Conservation (phyloP, 1,140 invertebrate species). For the Lepidostoma basale region DNA sequence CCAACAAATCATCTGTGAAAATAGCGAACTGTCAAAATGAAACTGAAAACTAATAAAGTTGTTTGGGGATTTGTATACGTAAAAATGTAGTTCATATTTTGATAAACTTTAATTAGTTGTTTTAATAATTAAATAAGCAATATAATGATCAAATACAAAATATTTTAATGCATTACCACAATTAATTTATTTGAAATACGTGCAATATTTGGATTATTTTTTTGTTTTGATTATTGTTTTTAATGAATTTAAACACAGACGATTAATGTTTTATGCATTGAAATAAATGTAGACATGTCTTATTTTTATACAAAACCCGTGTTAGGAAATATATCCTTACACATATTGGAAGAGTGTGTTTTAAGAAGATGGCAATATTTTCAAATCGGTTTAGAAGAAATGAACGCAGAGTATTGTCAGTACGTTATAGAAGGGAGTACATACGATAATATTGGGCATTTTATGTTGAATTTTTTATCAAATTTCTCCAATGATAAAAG, state of each 20-base stretch:
- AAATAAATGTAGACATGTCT: constrained; percentile 25
- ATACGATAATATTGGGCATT: constrained; percentile 65
- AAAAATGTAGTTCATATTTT: too few relatives aligned
- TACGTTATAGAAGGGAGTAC: constrained; percentile 64
- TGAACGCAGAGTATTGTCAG: constrained; percentile 48
- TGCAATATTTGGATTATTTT: too few relatives aligned
- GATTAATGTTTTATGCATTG: neutral
- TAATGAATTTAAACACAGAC: neutral
- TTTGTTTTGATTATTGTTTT: too few relatives aligned
- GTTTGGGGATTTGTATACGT: too few relatives aligned
- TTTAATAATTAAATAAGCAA: too few relatives aligned
- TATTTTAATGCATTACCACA: too few relatives aligned
- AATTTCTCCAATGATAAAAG: constrained; percentile 48
- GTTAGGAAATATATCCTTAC: constrained; percentile 35
- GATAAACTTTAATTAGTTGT: too few relatives aligned
- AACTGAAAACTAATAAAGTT: too few relatives aligned
- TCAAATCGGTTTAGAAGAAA: constrained; percentile 15
- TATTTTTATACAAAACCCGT: constrained; percentile 40
- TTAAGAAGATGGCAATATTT: constrained; percentile 34
- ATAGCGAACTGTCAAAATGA: too few relatives aligned
- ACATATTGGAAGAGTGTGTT: constrained; percentile 42
- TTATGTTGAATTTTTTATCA: constrained; percentile 59
- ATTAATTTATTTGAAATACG: too few relatives aligned
- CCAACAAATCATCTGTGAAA: too few relatives aligned
- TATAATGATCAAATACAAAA: too few relatives aligned